Percentiles rank a stretch among this genome's conserved stretches.
phyloP scores from a whole-genome alignment of 1,140 invertebrate genomes.

The Trichomalopsis sarcophagae region DNA sequence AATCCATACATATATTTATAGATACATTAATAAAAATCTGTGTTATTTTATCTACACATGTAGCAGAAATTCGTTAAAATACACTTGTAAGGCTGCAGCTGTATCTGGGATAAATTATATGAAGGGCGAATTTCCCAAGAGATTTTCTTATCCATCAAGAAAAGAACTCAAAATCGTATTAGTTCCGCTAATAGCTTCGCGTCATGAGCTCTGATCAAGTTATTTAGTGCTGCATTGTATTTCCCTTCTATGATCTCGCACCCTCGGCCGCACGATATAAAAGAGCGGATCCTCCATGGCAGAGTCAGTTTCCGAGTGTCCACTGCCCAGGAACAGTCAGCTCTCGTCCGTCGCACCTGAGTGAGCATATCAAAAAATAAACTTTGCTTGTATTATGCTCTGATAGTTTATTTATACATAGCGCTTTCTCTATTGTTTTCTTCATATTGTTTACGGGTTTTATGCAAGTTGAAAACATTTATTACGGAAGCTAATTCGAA shows the following conservation, averaged over 20 bases:
- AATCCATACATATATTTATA: not conserved
- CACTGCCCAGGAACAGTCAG: conserved; percentile 24
- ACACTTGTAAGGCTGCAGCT: not conserved
- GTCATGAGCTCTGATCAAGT: conserved; percentile 34
- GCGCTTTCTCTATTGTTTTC: not conserved
- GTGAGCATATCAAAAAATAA: not conserved
- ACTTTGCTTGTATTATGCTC: not conserved
- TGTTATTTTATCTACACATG: not conserved
- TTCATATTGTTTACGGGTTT: too few relatives aligned
- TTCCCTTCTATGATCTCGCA: conserved; percentile 17
- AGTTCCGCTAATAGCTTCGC: conserved; percentile 19
- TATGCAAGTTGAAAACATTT: too few relatives aligned
- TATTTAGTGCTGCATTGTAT: conserved; percentile 26
- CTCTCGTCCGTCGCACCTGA: not conserved
- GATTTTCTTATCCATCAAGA: conserved; percentile 38
- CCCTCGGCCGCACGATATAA: conserved; percentile 38
- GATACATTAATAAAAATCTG: not conserved
- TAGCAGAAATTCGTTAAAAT: not conserved
- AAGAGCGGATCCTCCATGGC: conserved; percentile 24
- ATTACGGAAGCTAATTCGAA: too few relatives aligned
- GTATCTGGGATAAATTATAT: not conserved
- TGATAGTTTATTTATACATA: not conserved
- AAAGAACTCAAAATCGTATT: conserved; percentile 44
- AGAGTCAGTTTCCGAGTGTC: conserved; percentile 34
- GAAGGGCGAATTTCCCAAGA: conserved; percentile 43